Conservation (phyloP, 2,888 invertebrate species). For the Tetranychus truncatus region DNA sequence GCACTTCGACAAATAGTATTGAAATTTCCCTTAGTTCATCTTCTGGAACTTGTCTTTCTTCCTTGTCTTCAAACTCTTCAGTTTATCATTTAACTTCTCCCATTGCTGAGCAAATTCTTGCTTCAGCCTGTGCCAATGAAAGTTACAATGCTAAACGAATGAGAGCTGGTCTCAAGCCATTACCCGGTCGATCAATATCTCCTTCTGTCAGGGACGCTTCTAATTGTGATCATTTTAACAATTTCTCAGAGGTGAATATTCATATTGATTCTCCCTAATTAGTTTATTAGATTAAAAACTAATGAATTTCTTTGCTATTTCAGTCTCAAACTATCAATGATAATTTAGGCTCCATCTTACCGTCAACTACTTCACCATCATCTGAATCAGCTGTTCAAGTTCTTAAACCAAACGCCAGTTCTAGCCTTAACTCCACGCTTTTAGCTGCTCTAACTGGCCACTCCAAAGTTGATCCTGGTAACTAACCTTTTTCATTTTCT, state of each 20-base stretch:
- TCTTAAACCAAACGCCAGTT: slow-evolving; percentile 5
- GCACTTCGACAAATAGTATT: neutral
- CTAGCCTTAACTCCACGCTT: neutral
- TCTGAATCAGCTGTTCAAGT: slow-evolving; percentile 10
- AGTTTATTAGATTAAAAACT: neutral
- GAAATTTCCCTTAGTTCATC: neutral
- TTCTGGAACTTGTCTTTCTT: slow-evolving; percentile 7
- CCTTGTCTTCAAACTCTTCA: slow-evolving; percentile 3
- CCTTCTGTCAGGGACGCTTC: neutral
- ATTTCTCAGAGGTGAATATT: neutral
- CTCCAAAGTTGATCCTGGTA: neutral
- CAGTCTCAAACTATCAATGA: neutral
- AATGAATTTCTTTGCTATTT: neutral
- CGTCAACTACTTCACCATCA: neutral
- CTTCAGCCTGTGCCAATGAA: slow-evolving; percentile 90
- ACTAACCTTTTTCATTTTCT: neutral
- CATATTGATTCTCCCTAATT: neutral
- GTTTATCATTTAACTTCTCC: slow-evolving; percentile 66
- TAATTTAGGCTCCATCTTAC: neutral
- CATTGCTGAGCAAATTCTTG: slow-evolving; percentile 84
- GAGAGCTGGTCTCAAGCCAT: slow-evolving; percentile 83
- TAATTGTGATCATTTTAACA: neutral
- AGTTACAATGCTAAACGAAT: slow-evolving; percentile 91
- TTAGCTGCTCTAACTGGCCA: slow-evolving; percentile 5
- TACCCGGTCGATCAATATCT: slow-evolving; percentile 31